phyloP scores from a whole-genome alignment of 1,140 invertebrate species.

The Caerostris extrusa region DNA sequence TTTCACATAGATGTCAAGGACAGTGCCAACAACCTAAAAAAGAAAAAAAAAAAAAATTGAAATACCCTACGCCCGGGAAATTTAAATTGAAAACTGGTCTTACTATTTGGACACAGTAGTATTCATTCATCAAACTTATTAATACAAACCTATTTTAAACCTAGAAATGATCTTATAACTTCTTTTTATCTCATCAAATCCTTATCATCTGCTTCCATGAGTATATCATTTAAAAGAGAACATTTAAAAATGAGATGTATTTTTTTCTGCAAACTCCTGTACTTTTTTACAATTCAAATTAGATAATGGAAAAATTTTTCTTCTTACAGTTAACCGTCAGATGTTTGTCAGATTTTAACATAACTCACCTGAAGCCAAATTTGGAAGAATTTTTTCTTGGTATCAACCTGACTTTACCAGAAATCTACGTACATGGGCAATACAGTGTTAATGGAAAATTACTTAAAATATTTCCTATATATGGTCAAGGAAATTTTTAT shows the following conservation, averaged over 20 bases:
- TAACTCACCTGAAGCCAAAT: constrained; percentile 54
- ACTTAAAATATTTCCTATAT: constrained; percentile 69
- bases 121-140: too few relatives aligned
- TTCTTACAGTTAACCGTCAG: constrained; percentile 59
- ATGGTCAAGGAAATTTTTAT: constrained; percentile 66
- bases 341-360: constrained; percentile 57
- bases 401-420: constrained; percentile 61
- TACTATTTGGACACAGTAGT: too few relatives aligned
- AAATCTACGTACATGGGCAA: constrained; percentile 49
- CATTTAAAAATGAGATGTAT: background rate
- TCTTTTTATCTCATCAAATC: too few relatives aligned
- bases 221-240: too few relatives aligned
- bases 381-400: constrained; percentile 57
- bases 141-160: too few relatives aligned
- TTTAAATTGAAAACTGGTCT: too few relatives aligned
- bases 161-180: too few relatives aligned
- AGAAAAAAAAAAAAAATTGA: too few relatives aligned
- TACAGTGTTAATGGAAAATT: constrained; percentile 64
- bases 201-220: too few relatives aligned
- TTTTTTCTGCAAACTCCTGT: background rate
- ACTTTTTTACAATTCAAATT: background rate
- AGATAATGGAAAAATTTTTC: constrained; percentile 22
- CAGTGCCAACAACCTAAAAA: too few relatives aligned
- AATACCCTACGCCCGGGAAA: too few relatives aligned
- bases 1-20: too few relatives aligned